phyloP scores from a whole-genome alignment of 1,140 invertebrate genomes.

The Pachypeltis micranthus region DNA sequence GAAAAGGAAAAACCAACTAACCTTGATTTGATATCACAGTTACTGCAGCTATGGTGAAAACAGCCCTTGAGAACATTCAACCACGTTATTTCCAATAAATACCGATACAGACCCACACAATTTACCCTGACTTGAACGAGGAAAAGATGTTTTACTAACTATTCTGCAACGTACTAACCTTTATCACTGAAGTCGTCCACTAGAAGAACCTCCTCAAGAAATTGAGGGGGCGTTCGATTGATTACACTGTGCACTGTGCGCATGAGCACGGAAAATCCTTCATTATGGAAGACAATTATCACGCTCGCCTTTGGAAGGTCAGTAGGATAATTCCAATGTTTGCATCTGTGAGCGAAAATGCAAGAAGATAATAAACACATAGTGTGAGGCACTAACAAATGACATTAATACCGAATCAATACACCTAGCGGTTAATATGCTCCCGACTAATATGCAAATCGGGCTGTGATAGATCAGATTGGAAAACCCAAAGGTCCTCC shows the following conservation, averaged over 20 bases:
- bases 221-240: constrained; percentile 76
- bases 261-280: constrained; percentile 89
- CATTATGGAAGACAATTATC: constrained; percentile 97
- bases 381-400: no score
- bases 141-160: constrained; percentile 4
- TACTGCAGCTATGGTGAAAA: no score
- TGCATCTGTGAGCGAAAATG: no score
- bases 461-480: no score
- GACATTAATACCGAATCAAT: no score
- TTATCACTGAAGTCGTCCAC: constrained; percentile 98
- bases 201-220: constrained; percentile 90
- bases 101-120: no score
- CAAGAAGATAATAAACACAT: no score
- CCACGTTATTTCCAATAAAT: background rate
- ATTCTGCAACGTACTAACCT: constrained; percentile 45
- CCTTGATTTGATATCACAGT: no score
- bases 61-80: background rate
- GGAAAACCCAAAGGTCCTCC: no score
- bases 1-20: no score
- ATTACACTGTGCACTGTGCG: constrained; percentile 94
- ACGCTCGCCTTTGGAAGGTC: constrained; percentile 83
- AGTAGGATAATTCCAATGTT: constrained; percentile 90
- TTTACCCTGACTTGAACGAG: background rate
- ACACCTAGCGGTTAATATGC: no score
- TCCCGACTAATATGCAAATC: no score